A percentile compares a stretch with the other conserved stretches of the same genome.
These are phyloP conservation scores for Alentia gelatinosa DNA, from an alignment of 2,888 invertebrate species.

Conservation along the genomic window DNA sequence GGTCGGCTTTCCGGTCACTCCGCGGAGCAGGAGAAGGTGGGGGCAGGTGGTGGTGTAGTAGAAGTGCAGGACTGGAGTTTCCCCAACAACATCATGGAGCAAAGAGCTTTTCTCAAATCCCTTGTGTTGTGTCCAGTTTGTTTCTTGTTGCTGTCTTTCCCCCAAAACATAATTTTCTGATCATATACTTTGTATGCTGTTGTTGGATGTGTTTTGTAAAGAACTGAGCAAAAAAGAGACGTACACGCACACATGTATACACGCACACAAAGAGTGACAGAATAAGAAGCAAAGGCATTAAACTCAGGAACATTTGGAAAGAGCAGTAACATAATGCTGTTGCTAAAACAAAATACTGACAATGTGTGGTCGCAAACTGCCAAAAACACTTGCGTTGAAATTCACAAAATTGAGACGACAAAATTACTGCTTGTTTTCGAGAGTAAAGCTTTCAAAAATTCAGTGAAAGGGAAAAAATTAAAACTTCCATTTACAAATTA, in stretches of 20 bases:
- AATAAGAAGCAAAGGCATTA: neutral
- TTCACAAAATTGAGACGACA: too few relatives aligned
- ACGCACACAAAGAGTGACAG: neutral
- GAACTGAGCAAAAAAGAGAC: neutral
- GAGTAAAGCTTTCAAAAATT: too few relatives aligned
- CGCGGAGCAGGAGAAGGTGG: neutral
- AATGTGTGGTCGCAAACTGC: neutral
- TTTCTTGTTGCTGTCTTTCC: neutral
- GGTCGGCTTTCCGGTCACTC: neutral
- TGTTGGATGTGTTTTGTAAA: constrained; percentile 30
- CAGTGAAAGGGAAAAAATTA: too few relatives aligned
- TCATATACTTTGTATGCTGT: neutral
- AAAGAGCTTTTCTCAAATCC: neutral
- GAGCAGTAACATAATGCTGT: neutral
- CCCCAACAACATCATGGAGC: neutral
- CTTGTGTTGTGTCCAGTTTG: neutral
- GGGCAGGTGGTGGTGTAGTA: neutral
- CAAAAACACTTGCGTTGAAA: too few relatives aligned
- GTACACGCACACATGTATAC: neutral
- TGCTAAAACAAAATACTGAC: neutral
- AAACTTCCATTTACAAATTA: too few relatives aligned
- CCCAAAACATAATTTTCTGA: neutral
- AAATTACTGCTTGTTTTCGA: too few relatives aligned
- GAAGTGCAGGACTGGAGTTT: neutral
- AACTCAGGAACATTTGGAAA: neutral